Evolutionary conservation across 2,888 invertebrate species (phyloP).

Genomic region (Drosophila affinis): DNA sequence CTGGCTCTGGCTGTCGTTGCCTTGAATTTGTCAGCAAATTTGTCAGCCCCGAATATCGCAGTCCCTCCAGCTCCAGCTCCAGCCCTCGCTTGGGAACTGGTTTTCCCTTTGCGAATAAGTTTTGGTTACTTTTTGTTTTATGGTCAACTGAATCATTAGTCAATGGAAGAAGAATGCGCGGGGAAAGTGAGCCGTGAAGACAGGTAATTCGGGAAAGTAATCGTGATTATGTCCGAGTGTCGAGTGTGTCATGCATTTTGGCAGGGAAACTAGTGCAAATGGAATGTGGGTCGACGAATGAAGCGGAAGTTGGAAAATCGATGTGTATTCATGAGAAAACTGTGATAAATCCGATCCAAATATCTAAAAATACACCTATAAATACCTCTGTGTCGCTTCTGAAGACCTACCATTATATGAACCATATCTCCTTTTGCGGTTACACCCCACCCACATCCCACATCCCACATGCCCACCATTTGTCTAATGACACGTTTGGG

Average conservation of each 20-base stretch:
- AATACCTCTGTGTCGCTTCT: background rate
- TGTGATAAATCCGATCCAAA: background rate
- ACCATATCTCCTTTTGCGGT: slow-evolving; percentile 9
- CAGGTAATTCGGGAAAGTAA: slow-evolving; percentile 44
- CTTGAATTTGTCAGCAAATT: slow-evolving; percentile 78
- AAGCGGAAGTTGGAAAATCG: background rate
- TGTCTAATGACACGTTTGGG: slow-evolving; percentile 29
- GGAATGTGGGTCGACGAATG: background rate
- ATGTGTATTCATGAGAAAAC: no score
- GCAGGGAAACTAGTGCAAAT: background rate
- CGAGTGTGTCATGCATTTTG: slow-evolving; percentile 21
- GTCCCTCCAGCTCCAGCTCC: slow-evolving; percentile 7
- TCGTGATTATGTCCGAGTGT: slow-evolving; percentile 31
- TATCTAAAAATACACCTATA: background rate
- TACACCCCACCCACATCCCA: slow-evolving; percentile 12
- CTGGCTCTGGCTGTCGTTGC: slow-evolving; percentile 65
- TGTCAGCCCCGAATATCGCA: slow-evolving; percentile 56
- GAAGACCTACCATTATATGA: no score
- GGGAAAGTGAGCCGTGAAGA: slow-evolving; percentile 44
- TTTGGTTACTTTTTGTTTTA: slow-evolving; percentile 38
- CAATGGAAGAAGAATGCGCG: slow-evolving; percentile 59
- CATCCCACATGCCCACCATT: slow-evolving; percentile 11
- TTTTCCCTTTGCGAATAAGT: slow-evolving; percentile 35
- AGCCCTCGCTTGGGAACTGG: slow-evolving; percentile 57
- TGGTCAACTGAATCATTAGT: slow-evolving; percentile 70